These are phyloP conservation scores for Muschampia plurimacula DNA, from an alignment of 2,888 invertebrate species.

Conservation along the genomic window DNA sequence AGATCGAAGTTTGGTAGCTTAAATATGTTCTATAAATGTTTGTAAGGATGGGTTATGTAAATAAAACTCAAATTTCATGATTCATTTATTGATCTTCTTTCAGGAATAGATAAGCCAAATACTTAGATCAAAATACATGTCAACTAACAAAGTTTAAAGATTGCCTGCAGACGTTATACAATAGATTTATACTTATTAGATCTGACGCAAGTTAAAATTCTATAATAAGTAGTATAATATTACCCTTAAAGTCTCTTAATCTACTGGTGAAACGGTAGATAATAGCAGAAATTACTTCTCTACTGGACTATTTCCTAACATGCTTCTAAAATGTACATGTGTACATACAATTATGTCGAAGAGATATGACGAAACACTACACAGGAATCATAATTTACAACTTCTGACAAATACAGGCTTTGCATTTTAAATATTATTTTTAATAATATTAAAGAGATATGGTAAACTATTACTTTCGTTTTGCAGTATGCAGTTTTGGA, in stretches of 20 bases:
- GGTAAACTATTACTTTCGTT: background rate
- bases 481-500: background rate
- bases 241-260: constrained; percentile 38
- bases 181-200: constrained; percentile 52
- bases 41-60: constrained; percentile 43
- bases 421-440: background rate
- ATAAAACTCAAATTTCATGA: constrained; percentile 75
- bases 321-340: constrained; percentile 23
- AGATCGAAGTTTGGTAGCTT: background rate
- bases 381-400: constrained; percentile 47
- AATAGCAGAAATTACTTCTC: constrained; percentile 35
- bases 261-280: constrained; percentile 39
- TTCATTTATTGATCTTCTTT: constrained; percentile 78
- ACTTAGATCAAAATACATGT: constrained; percentile 74
- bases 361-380: constrained; percentile 51
- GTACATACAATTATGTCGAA: constrained; percentile 22
- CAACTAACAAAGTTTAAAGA: constrained; percentile 70
- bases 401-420: constrained; percentile 82
- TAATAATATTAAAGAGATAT: no score
- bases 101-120: constrained; percentile 80
- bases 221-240: constrained; percentile 40
- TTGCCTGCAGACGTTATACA: constrained; percentile 50
- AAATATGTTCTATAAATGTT: background rate
- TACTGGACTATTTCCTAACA: constrained; percentile 31
- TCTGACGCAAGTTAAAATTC: constrained; percentile 80